Percentiles rank a stretch among this genome's conserved stretches.
These are phyloP conservation scores for Uria lomvia DNA, from an alignment of 2,113 vertebrate species.

Conservation along the genomic window DNA sequence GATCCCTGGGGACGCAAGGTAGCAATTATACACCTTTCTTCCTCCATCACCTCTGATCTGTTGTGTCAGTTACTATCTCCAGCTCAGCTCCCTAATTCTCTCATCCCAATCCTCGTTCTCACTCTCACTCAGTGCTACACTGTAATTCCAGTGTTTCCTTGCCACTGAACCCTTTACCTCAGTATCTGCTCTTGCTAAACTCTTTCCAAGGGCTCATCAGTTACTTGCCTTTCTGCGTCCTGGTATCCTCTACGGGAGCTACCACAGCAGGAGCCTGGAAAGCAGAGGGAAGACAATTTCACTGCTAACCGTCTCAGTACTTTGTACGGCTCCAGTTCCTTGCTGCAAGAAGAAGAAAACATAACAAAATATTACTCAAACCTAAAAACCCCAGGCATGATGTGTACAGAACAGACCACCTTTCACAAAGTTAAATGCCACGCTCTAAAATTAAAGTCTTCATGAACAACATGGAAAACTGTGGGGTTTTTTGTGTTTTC, in stretches of 20 bases:
- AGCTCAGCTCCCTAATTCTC: neutral
- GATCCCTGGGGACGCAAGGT: neutral
- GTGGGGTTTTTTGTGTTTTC: rapidly evolving
- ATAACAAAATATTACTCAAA: neutral
- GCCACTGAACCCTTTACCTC: rapidly evolving
- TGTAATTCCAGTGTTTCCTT: neutral
- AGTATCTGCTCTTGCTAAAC: neutral
- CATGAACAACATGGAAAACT: neutral
- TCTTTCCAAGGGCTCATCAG: neutral
- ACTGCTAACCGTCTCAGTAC: neutral
- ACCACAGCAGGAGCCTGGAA: neutral
- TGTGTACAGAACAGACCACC: neutral
- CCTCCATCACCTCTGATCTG: neutral
- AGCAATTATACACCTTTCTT: neutral
- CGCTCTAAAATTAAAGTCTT: neutral
- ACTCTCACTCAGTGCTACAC: neutral
- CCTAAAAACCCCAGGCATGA: neutral
- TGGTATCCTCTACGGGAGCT: neutral
- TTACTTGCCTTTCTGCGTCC: neutral
- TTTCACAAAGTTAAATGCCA: neutral
- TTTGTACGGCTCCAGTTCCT: neutral
- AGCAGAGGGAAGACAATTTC: neutral
- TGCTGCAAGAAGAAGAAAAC: neutral
- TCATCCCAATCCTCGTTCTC: neutral
- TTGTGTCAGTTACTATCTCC: neutral